Base-by-base conservation (phyloP, 2,797 vertebrate genomes). In the Mastacembelus armatus region DNA sequence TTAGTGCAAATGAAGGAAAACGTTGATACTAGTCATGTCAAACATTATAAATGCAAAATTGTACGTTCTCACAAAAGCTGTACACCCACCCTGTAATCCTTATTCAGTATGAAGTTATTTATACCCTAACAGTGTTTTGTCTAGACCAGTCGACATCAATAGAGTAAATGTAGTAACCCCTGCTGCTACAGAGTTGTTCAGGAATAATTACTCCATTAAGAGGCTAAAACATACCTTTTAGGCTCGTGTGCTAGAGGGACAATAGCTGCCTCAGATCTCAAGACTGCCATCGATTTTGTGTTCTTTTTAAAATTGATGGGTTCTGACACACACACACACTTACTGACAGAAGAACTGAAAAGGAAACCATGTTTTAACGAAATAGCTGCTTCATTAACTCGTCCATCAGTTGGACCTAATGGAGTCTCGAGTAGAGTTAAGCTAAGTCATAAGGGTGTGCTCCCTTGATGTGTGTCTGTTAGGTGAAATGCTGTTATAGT, bases 341-440 rank as follows among this genome's bases (percentile, higher is more conserved):
- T 66, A 62, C 43, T n/a, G 15, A 50, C 4, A 8, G 16, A 59
- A 18, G 21, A 43, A 55, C 61, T 7, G 3, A 72, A 49, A 54
- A 56, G 64, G 14, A 66, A 63, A 29, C 16, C 26, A 59, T 61
- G 64, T n/a, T 57, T 85, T 75, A 74, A 63, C 55, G 39, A 77
- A 68, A 67, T 22, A 39, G 44, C 74, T 68, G 74, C 79, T 80
- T 78, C 58, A 66, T 85, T 88, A 77, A 78, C 73, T 84, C 64
- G 73, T 75, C 50, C 74, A 80, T 84, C 69, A 76, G 43, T 43
- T 43, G 11, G 65, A 40, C 66, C 75, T 82, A 69, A 86, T 81
- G 45, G 64, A 71, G 55, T 67, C 49, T 80, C 35, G 58, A 54
- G 64, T 22, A 1, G 57, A 78, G 66, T 72, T 45, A 48, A 58